These are phyloP conservation scores for Lepidochrysops patricia DNA, from an alignment of 2,888 invertebrate species.

Conservation along the genomic window DNA sequence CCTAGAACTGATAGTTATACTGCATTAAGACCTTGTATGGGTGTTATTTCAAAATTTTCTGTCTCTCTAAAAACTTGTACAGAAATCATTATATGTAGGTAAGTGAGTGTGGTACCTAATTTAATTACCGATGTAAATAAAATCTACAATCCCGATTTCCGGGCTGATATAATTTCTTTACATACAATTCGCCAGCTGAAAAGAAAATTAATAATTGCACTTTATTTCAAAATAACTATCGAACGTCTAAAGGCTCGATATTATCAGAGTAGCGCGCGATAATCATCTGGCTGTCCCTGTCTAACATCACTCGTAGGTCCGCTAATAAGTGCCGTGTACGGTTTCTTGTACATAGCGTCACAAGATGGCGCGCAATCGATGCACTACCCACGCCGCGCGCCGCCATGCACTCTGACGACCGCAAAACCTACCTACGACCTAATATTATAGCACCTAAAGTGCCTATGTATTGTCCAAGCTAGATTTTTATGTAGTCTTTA, in stretches of 20 bases:
- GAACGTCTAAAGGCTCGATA: not conserved
- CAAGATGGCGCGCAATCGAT: slow-evolving; percentile 66
- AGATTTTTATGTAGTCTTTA: not conserved
- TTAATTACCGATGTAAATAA: no score
- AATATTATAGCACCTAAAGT: not conserved
- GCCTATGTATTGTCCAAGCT: not conserved
- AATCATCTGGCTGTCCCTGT: not conserved
- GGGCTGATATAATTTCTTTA: not conserved
- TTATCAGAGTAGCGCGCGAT: not conserved
- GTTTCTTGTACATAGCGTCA: slow-evolving; percentile 35
- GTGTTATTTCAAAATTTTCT: no score
- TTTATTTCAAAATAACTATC: not conserved
- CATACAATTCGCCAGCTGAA: not conserved
- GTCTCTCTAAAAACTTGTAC: no score
- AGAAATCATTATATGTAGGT: no score
- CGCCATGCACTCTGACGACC: slow-evolving; percentile 28
- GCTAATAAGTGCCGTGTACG: slow-evolving; percentile 1
- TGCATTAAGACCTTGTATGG: no score
- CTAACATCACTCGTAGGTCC: not conserved
- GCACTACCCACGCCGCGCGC: slow-evolving; percentile 56
- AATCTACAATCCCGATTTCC: no score
- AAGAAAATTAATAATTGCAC: not conserved
- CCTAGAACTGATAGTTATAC: not conserved
- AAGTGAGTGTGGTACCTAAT: no score
- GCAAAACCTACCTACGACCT: not conserved